Evolutionary conservation across 2,113 vertebrate genomes (phyloP).

Genomic region (Mixornis gularis): DNA sequence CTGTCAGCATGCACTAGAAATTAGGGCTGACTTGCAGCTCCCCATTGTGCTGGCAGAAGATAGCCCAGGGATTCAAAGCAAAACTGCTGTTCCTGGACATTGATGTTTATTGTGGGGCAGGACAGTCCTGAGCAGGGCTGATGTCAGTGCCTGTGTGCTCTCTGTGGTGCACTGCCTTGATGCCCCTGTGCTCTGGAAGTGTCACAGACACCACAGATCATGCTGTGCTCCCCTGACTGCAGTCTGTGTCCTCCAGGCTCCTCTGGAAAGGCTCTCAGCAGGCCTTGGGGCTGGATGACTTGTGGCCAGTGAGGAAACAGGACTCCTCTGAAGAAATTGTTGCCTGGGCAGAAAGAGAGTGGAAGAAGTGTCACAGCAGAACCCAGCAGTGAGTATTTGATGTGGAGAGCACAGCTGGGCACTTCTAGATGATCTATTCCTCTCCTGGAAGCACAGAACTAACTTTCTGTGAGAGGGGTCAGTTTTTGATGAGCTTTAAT

Average conservation of each 20-base stretch:
- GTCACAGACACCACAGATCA: not conserved
- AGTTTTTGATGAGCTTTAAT: not conserved
- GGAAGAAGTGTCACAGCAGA: slow-evolving; percentile 55
- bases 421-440: not conserved
- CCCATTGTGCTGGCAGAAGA: not conserved
- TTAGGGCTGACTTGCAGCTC: not conserved
- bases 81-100: not conserved
- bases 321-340: slow-evolving; percentile 85
- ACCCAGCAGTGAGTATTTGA: slow-evolving; percentile 52
- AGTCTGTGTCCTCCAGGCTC: slow-evolving; percentile 71
- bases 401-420: not conserved
- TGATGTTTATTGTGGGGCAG: not conserved
- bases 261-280: slow-evolving; percentile 81
- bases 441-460: not conserved
- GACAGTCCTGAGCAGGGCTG: not conserved
- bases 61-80: not conserved
- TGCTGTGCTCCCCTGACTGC: slow-evolving; percentile 20
- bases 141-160: not conserved
- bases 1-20: not conserved
- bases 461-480: not conserved
- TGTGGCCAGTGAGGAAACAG: slow-evolving; percentile 84
- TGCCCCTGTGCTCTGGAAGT: not conserved
- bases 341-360: slow-evolving; percentile 78
- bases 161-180: not conserved
- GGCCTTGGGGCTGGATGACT: slow-evolving; percentile 73